These are phyloP conservation scores for Eilema griseolum DNA, from an alignment of 2,888 invertebrate genomes.

Conservation along the genomic window DNA sequence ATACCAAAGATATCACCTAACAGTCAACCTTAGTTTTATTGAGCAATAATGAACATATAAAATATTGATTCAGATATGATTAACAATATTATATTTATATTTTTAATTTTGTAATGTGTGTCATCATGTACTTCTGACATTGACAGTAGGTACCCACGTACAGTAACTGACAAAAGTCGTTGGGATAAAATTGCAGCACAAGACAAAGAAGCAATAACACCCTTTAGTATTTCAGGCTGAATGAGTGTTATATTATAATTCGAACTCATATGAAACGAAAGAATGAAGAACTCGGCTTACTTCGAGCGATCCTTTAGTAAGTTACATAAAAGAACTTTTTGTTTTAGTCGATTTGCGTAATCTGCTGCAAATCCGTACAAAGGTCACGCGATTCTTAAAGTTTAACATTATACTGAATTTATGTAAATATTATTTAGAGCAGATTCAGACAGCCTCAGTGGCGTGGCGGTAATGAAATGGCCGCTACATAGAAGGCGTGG, in stretches of 20 bases:
- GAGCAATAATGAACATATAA: too few species aligned
- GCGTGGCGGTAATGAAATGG: too few species aligned
- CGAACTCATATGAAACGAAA: not conserved
- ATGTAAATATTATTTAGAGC: not conserved
- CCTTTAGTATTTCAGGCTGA: not conserved
- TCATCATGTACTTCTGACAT: too few species aligned
- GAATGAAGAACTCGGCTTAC: slow-evolving; percentile 4
- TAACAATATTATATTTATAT: too few species aligned
- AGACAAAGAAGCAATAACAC: not conserved
- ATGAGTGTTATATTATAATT: not conserved
- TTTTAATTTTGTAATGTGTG: too few species aligned
- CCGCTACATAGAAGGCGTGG: too few species aligned
- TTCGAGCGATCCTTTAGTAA: not conserved
- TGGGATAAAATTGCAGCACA: not conserved
- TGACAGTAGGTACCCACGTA: too few species aligned
- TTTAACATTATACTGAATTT: not conserved
- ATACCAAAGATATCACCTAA: too few species aligned
- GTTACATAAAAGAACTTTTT: slow-evolving; percentile 4
- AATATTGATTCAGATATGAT: too few species aligned
- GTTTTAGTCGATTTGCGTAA: not conserved
- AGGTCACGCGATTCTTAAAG: not conserved
- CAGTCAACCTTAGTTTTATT: too few species aligned
- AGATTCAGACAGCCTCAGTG: too few species aligned
- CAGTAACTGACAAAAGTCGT: too few species aligned
- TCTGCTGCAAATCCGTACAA: not conserved